phyloP scores from a whole-genome alignment of 1,140 invertebrate genomes.

The Calliphora vicina region DNA sequence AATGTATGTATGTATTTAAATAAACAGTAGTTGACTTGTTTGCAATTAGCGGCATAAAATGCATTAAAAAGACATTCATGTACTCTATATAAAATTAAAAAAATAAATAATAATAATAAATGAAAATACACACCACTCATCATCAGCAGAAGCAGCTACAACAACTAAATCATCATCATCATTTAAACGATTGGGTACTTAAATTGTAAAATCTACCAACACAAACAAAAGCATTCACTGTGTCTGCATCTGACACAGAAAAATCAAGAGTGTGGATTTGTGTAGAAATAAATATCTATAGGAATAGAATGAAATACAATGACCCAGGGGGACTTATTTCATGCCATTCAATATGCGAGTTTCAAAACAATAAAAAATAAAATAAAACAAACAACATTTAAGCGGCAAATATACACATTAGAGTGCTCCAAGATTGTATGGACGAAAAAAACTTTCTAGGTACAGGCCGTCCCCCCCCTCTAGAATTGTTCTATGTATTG shows the following conservation, averaged over 20 bases:
- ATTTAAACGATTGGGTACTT: not conserved
- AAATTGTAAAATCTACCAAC: not conserved
- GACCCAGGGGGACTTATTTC: slow-evolving; percentile 15
- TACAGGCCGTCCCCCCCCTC: too few relatives aligned
- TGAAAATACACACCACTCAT: not conserved
- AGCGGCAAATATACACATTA: too few relatives aligned
- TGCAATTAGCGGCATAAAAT: slow-evolving; percentile 12
- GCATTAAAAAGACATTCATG: slow-evolving; percentile 6
- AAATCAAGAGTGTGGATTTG: not conserved
- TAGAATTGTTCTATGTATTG: too few relatives aligned
- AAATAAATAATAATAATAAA: not conserved
- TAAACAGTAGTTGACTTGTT: slow-evolving; percentile 12
- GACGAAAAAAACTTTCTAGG: too few relatives aligned
- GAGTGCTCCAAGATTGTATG: too few relatives aligned
- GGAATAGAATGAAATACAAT: not conserved
- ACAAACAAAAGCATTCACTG: not conserved
- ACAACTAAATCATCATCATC: not conserved
- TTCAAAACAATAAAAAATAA: not conserved
- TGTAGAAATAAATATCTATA: not conserved
- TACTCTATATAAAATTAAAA: not conserved
- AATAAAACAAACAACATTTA: not conserved
- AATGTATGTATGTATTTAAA: not conserved
- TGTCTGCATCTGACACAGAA: not conserved
- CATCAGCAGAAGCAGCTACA: not conserved
- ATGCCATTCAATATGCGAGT: slow-evolving; percentile 28